Base-by-base conservation (phyloP, 2,888 invertebrate species). In the Amphipoea lucens region DNA sequence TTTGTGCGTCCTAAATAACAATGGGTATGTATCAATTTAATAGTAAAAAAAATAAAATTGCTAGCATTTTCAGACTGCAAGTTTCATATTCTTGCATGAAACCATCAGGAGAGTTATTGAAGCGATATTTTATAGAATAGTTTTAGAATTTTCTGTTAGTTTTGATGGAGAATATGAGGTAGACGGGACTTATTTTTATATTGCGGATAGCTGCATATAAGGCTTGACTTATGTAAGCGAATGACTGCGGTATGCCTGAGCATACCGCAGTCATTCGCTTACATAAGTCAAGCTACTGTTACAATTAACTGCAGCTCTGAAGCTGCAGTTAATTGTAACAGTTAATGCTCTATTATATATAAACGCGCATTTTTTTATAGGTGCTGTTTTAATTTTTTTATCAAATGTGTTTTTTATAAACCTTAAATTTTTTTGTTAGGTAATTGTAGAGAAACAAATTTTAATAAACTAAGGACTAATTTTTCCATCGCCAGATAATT, bases 21-120 rank as follows among this genome's bases (percentile, higher is more conserved):
- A 85, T 85, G 84, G 84, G 84, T 85, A 70, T 74, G 87, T 62
- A 23, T 65, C 4, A 54, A 42, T 48, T 57, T 51, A 0, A 12
- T 20, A n/a, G 0, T 60, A 14, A 17, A 72, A 51, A 42, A 9
- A 14, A 29, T 0, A 14, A 17, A 23, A 20, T n/a, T 14, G n/a
- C 2, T 1, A 4, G 1, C n/a, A 45, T 74, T 74, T 80, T 45
- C 7, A 14, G 12, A 4, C 0, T 29, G 2, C 11, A 45, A 62
- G 45, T 42, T 66, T 82, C 14, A 60, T 45, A 66, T 76, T 74
- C 67, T 62, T 67, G 36, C 66, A 29, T 62, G 42, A 48, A 54
- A 60, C n/a, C 23, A 4, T 7, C 3, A 12, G 17, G 14, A 54
- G 40, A 86, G 65, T 82, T 60, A 77, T 67, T 77, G 83, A 6